Percentiles rank a stretch among this genome's conserved stretches.
These are phyloP conservation scores for Entomobrya multifasciata DNA, from an alignment of 2,888 invertebrate genomes.

Conservation along the genomic window DNA sequence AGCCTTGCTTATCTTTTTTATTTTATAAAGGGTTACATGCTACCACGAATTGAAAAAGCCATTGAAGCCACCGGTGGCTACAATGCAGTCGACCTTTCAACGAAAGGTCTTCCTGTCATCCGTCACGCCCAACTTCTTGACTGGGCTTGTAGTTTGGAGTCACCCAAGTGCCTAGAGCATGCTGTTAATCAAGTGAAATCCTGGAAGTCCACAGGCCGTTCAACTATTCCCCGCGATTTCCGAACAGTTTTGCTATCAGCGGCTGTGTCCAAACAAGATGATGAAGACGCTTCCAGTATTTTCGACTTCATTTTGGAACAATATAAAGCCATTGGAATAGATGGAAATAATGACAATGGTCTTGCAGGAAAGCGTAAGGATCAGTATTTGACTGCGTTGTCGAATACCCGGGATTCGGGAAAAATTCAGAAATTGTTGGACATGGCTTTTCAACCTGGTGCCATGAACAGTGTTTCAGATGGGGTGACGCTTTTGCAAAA, in stretches of 20 bases:
- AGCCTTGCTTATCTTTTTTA: too few relatives aligned
- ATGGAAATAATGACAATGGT: neutral
- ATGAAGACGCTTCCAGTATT: too few relatives aligned
- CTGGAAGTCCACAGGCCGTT: slow-evolving; percentile 43
- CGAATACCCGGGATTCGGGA: slow-evolving; percentile 6
- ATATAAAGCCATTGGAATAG: slow-evolving; percentile 23
- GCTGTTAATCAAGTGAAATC: slow-evolving; percentile 14
- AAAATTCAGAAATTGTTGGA: slow-evolving; percentile 51
- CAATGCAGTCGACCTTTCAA: slow-evolving; percentile 3
- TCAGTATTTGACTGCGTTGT: slow-evolving; percentile 34
- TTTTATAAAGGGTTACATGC: slow-evolving; percentile 48
- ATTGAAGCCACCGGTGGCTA: slow-evolving; percentile 59
- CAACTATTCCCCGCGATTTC: slow-evolving; percentile 39
- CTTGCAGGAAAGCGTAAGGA: neutral
- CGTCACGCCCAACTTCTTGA: slow-evolving; percentile 62
- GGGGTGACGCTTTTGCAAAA: slow-evolving; percentile 27
- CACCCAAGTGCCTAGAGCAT: slow-evolving; percentile 39
- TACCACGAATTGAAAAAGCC: slow-evolving; percentile 54
- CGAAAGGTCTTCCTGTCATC: slow-evolving; percentile 58
- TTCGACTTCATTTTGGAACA: slow-evolving; percentile 42
- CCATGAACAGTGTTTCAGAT: slow-evolving; percentile 9
- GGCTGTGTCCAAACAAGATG: slow-evolving; percentile 28
- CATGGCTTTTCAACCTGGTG: slow-evolving; percentile 15
- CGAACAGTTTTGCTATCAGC: slow-evolving; percentile 20
- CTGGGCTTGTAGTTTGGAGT: slow-evolving; percentile 63